Evolutionary conservation across 2,113 vertebrate species (phyloP), one percentile per base, ranked within the genome.

Genomic region (Poecile atricapillus): DNA sequence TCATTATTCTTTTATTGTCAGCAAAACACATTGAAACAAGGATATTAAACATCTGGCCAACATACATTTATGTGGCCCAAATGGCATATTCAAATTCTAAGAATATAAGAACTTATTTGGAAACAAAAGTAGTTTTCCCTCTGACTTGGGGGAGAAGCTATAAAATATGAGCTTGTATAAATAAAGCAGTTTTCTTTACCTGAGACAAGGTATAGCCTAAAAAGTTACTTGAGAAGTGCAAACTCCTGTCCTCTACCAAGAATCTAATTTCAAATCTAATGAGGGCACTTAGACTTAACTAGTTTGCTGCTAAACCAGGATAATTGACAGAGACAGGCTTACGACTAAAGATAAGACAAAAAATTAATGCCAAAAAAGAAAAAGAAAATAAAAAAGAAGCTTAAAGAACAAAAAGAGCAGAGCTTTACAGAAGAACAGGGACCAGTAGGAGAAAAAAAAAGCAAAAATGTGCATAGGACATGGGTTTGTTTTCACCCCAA

Each of bases 1-100:
- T 73, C 76, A 69, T 94, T 95, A 83, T 95, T 89, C 77, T 83
- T 93, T 90, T 95, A 90, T 89, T 84, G 69, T 87, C 94, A 94
- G 90, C 76, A 96, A 96, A 96, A 73, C 68, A 77, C 88, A 84
- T 83, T 95, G 93, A 95, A 94, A 84, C 17, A 53, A 37, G 69
- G 71, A 27, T 94, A 89, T 93, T 92, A 93, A 97, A 89, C 94
- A 97, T 93, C 93, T 97, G 94, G 90, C 90, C 76, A 87, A 60
- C 90, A 88, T 89, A 81, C 7, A 10, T 93, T 96, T 94, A 93
- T 95, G 85, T 90, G 85, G 83, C 96, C 93, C 96, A 93, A 92
- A 94, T 75, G 95, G 79, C 90, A 87, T 88, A 92, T 90, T 96
- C 60, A 78, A 63, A 20, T 90, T 93, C 56, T 86, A 65, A 93